Evolutionary conservation across 1,140 invertebrate species (phyloP), one percentile per base, ranked within the genome.

Genomic region (Sycophila sp.): DNA sequence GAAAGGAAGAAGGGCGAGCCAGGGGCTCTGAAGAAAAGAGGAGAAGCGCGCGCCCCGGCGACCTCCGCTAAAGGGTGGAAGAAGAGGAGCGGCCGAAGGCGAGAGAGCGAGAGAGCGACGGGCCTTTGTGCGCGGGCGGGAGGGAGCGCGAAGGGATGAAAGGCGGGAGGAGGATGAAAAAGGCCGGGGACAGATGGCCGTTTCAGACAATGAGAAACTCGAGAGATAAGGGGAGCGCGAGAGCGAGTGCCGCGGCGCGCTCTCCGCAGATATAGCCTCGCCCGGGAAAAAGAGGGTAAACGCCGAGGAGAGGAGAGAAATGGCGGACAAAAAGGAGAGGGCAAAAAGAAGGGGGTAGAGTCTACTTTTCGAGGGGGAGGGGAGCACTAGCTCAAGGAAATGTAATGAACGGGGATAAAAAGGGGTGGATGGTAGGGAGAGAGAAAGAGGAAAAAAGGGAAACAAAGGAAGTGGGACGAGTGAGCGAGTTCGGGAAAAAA

Each of bases 131-230:
- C 56, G 59, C 26, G 47, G 56, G 60, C 40, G 59, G 64, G 51
- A 66, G 45, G 72, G 67, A 68, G 49, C 38, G 68, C 69, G 72
- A 75, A 72, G 75, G 72, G 70, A 59, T 69, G 74, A 75, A 75
- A 74, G 76, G 75, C 71, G 75, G 34, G 56, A 56, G 53, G 64
- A 47, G 40, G 65, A 58, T 47, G 65, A 67, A 66, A 83, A 84
- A 83, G 84, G 78, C 76, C 78, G 76, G 79, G 81, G 82, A 84
- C 84, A 85, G 84, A 85, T 84, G 84, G 83, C 83, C 78, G 81
- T 83, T 84, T 80, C 81, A 83, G 82, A 85, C 83, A 85, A 85
- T 84, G 83, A 85, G 83, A 84, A 85, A 85, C 82, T 85, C 79
- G 75, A 83, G 81, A 83, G 83, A 85, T 84, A 84, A 84, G 82